phyloP scores from a whole-genome alignment of 2,113 vertebrate species.

The Calonectris borealis region DNA sequence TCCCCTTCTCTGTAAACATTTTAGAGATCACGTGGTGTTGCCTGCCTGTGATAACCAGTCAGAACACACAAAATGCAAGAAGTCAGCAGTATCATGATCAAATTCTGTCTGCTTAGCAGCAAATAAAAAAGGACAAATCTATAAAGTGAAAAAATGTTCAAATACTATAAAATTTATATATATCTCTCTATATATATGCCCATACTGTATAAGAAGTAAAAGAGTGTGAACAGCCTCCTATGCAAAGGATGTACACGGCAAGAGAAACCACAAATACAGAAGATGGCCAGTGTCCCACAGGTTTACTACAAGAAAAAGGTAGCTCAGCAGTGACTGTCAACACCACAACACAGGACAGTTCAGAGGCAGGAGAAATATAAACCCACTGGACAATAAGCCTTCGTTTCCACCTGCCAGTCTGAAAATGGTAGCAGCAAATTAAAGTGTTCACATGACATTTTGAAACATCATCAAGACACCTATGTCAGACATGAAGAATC shows the following conservation, averaged over 20 bases:
- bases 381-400: background rate
- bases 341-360: background rate
- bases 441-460: background rate
- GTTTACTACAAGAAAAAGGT: background rate
- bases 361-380: background rate
- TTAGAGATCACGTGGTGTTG: accelerated
- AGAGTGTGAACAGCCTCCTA: background rate
- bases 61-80: background rate
- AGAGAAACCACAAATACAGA: background rate
- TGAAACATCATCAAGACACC: background rate
- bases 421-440: background rate
- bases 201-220: background rate
- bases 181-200: background rate
- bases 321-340: background rate
- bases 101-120: background rate
- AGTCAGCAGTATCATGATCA: background rate
- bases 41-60: background rate
- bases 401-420: background rate
- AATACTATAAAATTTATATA: background rate
- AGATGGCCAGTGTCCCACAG: background rate
- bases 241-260: background rate
- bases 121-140: background rate
- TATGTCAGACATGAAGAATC: background rate
- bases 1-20: background rate
- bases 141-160: background rate